Base-by-base conservation (phyloP, 2,888 invertebrate species). In the Mimumesa dahlbomi region DNA sequence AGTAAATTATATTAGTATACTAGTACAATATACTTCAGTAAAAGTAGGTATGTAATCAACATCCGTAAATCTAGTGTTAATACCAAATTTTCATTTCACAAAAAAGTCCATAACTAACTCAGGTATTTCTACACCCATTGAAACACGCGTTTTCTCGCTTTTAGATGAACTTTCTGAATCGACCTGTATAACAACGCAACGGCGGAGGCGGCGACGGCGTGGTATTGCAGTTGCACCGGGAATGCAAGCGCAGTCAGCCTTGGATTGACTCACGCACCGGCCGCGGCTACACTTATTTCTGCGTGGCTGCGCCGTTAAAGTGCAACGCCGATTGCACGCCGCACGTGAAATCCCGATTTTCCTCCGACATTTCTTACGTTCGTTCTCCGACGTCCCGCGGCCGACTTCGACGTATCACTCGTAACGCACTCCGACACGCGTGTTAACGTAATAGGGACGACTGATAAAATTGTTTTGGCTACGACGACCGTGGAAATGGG, bases 241-340 rank as follows among this genome's bases (percentile, higher is more conserved):
- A 73, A 46, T 61, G 36, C 48, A 57, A 57, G 66, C 16, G 36
- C 45, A 52, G 38, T 36, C 61, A 73, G 62, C 59, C 61, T 66
- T 62, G 57, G 49, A 62, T 73, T 62, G 53, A 65, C 56, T 56
- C 59, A 72, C 56, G 58, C 58, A 59, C 34, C 50, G 58, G 21
- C 54, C 22, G 19, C 61, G 54, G 50, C 36, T 56, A 46, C 52
- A 31, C 53, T 66, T 66, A 66, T 73, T 73, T 54, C 56, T 73
- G 53, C 57, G 43, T 61, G 62, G 59, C 65, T 48, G 50, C 29
- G 56, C 43, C 42, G 49, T 64, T 52, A 61, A 57, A 56, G 56
- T 25, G 57, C 53, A 45, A 62, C 62, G 49, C 34, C 49, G n/a
- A n/a, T 56, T 73, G 53, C 59, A 53, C 38, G 45, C 11, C 18